Conservation (phyloP, 2,797 vertebrate species). For the Podarcis siculus region DNA sequence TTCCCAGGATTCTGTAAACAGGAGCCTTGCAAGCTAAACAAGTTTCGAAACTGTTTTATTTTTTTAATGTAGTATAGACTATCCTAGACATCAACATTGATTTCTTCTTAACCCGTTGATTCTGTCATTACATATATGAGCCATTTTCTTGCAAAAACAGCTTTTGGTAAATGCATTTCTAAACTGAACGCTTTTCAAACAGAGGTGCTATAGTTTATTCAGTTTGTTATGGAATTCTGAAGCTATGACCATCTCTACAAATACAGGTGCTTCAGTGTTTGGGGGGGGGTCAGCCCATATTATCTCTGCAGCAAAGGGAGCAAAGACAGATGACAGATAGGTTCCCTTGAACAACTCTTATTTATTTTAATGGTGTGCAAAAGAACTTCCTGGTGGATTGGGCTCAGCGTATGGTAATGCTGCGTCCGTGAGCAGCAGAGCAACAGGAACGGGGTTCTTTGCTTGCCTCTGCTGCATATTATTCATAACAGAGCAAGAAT, state of each 20-base stretch:
- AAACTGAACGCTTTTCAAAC: neutral
- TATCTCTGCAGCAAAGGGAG: neutral
- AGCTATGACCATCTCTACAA: neutral
- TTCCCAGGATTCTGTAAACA: neutral
- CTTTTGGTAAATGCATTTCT: neutral
- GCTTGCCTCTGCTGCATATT: constrained; percentile 20
- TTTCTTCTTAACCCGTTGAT: neutral
- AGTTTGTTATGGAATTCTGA: neutral
- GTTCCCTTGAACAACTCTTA: neutral
- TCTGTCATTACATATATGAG: neutral
- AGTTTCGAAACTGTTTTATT: neutral
- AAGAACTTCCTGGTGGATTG: neutral
- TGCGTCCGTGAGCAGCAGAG: neutral
- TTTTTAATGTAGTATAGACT: neutral
- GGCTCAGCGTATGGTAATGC: neutral
- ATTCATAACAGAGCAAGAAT: constrained; percentile 28
- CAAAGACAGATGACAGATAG: neutral
- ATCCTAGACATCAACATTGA: neutral
- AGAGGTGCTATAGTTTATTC: neutral
- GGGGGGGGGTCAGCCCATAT: no score
- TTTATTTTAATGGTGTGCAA: neutral
- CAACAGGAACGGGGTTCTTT: neutral
- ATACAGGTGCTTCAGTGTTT: neutral
- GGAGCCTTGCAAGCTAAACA: neutral
- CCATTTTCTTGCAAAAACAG: neutral